Evolutionary conservation across 2,888 invertebrate genomes (phyloP), one percentile per base, ranked within the genome.

Genomic region (Sinhomidia bicolor): DNA sequence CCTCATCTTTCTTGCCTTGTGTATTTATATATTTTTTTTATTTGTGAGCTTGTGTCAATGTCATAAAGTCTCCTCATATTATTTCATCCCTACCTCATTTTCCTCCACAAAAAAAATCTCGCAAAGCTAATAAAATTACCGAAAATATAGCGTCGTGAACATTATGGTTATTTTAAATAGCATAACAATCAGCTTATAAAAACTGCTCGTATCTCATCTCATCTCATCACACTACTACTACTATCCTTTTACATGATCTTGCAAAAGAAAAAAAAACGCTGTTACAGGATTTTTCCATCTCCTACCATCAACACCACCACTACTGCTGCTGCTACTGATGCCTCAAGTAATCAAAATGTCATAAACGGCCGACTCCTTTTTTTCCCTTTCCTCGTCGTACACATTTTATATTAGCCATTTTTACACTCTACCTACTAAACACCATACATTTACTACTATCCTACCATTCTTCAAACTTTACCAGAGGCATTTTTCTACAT

Each of bases 281-380:
- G 83, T 83, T 83, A 71, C 83, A 71, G 83, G 71, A 83, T 83
- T 23, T 32, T 51, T 14, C 36, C 68, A 65, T 65, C 4, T 36
- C 62, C 17, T 20, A 76, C 23, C 47, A 47, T 1, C 51, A 51
- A 12, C 20, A 57, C 57, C 17, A 12, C 76, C 20, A 12, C 71
- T 20, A 36, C 47, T 17, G 12, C 32, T 17, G 17, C 57, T 9
- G 2, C 14, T 14, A 32, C 54, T 23, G 32, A 32, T 47, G 47
- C 78, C 32, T 78, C 76, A 80, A 68, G 68, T 79, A 85, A 85
- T 85, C 85, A 85, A 76, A 78, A 41, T 51, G 68, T 80, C 85
- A 80, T 86, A 86, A 86, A 86, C 80, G 80, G 26, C 68, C 71
- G 54, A 36, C 68, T 68, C 36, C 14, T 68, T 68, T 65, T 68